Evolutionary conservation across 2,888 invertebrate genomes (phyloP).

Genomic region (Eupsilia transversa): DNA sequence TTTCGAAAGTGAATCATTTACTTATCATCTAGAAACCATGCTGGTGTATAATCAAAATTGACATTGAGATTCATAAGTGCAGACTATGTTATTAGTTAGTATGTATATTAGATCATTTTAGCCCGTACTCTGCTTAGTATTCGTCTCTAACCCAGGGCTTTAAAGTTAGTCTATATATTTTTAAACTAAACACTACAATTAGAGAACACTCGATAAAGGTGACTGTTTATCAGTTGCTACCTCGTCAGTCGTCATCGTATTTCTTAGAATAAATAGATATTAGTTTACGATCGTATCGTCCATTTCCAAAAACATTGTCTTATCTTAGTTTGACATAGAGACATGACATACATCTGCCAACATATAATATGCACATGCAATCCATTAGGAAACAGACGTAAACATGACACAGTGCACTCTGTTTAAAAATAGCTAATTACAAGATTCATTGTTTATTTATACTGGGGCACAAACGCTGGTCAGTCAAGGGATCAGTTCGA

Average conservation of each 20-base stretch:
- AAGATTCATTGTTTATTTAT: conserved; percentile 53
- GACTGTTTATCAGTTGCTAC: background rate
- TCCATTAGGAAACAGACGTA: conserved; percentile 45
- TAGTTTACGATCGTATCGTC: background rate
- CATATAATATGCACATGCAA: conserved; percentile 32
- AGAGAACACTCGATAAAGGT: background rate
- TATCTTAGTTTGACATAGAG: background rate
- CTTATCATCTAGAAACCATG: background rate
- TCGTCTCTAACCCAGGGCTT: background rate
- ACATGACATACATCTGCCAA: background rate
- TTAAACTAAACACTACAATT: background rate
- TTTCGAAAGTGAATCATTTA: background rate
- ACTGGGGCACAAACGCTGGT: conserved; percentile 31
- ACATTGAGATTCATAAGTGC: background rate
- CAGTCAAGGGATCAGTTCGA: conserved; percentile 32
- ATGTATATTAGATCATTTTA: too few species aligned
- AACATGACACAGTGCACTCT: conserved; percentile 42
- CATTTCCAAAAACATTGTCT: background rate
- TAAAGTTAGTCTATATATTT: background rate
- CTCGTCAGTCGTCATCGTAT: background rate
- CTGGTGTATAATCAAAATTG: background rate
- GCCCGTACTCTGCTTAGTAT: background rate
- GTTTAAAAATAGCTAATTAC: conserved; percentile 55
- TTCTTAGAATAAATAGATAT: background rate
- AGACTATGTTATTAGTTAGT: too few species aligned